Base-by-base conservation (phyloP, 2,888 invertebrate species). In the Glomeris marginata region DNA sequence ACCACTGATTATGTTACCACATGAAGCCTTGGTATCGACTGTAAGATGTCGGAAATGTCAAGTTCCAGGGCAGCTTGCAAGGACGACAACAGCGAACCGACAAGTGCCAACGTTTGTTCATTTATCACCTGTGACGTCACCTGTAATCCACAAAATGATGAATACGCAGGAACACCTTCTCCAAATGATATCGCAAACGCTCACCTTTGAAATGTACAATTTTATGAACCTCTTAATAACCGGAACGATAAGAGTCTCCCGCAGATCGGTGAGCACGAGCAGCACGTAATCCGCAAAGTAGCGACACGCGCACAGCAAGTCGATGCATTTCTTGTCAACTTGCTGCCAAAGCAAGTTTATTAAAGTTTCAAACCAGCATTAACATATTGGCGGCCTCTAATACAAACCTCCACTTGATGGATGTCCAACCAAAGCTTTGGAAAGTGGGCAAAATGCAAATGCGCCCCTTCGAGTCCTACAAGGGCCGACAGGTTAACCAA, bases 391-490 rank as follows among this genome's bases (percentile, higher is more conserved):
- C 16, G n/a, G n/a, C n/a, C n/a, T n/a, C n/a, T n/a, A n/a, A n/a
- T 43, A 59, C 66, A 67, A 62, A 80, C 80, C 67, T 78, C 78
- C 10, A 81, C 77, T 55, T 80, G 77, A 60, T 83, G 79, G 47
- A 91, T 84, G 64, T 91, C 91, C 54, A 84, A 74, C 92, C 91
- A 92, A 61, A 92, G 77, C 62, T 87, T 82, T 15, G 92, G 87
- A 69, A 92, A 92, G 64, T 83, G 79, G 54, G 81, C 84, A 62
- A 86, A 80, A 69, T 88, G 82, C 55, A 92, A 72, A 1, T 88
- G 86, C 41, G 85, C 84, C 57, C 74, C 90, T 70, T 94, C 92
- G 57, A 86, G 81, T 52, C 90, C 92, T 47, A 91, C 82, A 74
- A 90, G 77, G 49, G 85, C 84, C 63, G 87, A 86, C 56, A 92